phyloP scores from a whole-genome alignment of 1,140 invertebrate species.

The Tetramorium simillimum region DNA sequence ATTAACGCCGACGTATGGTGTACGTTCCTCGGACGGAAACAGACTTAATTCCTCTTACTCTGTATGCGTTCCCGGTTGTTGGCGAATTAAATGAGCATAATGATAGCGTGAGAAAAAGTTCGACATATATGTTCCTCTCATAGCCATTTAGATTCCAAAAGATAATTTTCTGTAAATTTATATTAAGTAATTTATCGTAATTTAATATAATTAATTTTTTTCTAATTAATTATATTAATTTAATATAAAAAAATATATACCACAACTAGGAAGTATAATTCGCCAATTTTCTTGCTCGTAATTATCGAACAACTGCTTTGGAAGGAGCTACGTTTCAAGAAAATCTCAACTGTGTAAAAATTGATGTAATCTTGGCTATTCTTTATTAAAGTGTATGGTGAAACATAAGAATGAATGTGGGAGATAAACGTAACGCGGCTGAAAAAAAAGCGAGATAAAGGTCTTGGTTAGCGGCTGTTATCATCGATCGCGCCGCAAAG shows the following conservation, averaged over 20 bases:
- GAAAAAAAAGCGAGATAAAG: background rate
- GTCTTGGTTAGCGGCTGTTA: conserved; percentile 54
- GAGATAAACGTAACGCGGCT: background rate
- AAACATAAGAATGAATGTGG: background rate
- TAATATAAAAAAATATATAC: background rate
- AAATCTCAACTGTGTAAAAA: background rate
- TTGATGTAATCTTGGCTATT: background rate
- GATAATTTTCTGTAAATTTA: background rate
- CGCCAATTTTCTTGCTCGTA: background rate
- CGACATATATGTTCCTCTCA: background rate
- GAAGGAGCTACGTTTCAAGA: background rate
- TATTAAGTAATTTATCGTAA: background rate
- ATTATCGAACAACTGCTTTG: background rate
- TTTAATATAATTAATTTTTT: background rate
- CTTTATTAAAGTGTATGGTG: background rate
- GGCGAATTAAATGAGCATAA: conserved; percentile 27
- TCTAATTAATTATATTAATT: background rate
- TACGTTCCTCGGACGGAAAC: background rate
- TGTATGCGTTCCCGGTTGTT: background rate
- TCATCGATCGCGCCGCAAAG: conserved; percentile 70
- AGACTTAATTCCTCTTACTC: conserved; percentile 37
- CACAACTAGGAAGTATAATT: background rate
- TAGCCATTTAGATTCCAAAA: background rate
- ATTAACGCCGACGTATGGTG: conserved; percentile 34
- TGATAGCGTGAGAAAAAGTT: background rate